phyloP scores from a whole-genome alignment of 2,113 vertebrate genomes.

The Panthera leo region DNA sequence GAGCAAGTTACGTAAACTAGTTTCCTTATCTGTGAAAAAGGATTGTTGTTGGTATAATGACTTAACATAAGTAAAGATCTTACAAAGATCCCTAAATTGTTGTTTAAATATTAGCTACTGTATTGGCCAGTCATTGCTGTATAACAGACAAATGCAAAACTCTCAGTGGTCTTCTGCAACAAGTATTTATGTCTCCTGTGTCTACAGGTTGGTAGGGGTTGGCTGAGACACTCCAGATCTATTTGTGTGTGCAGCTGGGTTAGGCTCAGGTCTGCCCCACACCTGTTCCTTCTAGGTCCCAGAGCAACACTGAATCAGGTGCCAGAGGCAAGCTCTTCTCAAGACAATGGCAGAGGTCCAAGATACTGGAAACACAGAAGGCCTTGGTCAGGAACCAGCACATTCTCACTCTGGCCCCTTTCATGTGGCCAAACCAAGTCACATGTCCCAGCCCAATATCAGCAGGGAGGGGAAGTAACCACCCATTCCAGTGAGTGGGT shows the following conservation, averaged over 20 bases:
- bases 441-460: neutral
- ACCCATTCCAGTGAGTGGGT: neutral
- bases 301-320: neutral
- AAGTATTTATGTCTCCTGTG: neutral
- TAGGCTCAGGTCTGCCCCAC: neutral
- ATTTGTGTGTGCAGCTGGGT: neutral
- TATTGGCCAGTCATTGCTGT: neutral
- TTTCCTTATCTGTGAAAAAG: neutral
- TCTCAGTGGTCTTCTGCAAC: neutral
- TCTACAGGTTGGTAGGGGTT: neutral
- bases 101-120: neutral
- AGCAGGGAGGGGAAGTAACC: neutral
- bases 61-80: neutral
- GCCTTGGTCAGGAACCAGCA: neutral
- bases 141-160: neutral
- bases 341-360: no score
- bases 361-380: neutral
- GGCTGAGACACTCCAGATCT: neutral
- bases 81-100: neutral
- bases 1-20: neutral
- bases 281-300: neutral
- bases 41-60: neutral
- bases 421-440: neutral
- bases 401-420: neutral
- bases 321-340: no score